These are phyloP conservation scores for Caenorhabditis inopinata DNA, from an alignment of 1,140 invertebrate genomes.

Conservation along the genomic window DNA sequence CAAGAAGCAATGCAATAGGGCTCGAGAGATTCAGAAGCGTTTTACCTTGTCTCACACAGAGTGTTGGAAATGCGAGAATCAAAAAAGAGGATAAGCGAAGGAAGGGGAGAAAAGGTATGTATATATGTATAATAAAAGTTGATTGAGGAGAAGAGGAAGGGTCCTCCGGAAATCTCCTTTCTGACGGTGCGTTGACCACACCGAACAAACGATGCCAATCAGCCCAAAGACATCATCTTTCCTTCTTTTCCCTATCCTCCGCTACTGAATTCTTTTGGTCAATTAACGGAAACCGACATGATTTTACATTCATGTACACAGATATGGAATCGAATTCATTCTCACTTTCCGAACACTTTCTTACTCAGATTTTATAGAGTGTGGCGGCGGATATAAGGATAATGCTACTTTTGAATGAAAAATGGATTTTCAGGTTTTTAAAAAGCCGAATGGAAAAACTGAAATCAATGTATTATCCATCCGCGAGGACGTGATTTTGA, in stretches of 20 bases:
- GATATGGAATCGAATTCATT: conserved; percentile 29
- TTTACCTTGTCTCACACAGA: conserved; percentile 20
- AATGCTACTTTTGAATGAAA: neutral
- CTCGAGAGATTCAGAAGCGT: neutral
- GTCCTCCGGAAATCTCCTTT: neutral
- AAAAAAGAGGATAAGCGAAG: neutral
- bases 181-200: conserved; percentile 17
- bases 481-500: too few relatives aligned
- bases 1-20: neutral
- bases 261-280: neutral
- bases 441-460: too few relatives aligned
- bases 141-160: neutral
- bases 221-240: conserved; percentile 5
- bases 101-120: neutral
- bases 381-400: conserved; percentile 1
- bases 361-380: conserved; percentile 9
- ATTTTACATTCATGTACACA: conserved; percentile 30
- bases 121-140: too few relatives aligned
- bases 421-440: too few relatives aligned
- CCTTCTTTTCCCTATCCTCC: neutral
- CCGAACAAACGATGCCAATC: conserved; percentile 32
- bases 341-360: conserved; percentile 26
- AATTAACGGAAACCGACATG: conserved; percentile 32
- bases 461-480: too few relatives aligned
- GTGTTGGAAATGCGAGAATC: conserved; percentile 10